phyloP scores from a whole-genome alignment of 2,888 invertebrate species.

The Listrodromus nycthemerus region DNA sequence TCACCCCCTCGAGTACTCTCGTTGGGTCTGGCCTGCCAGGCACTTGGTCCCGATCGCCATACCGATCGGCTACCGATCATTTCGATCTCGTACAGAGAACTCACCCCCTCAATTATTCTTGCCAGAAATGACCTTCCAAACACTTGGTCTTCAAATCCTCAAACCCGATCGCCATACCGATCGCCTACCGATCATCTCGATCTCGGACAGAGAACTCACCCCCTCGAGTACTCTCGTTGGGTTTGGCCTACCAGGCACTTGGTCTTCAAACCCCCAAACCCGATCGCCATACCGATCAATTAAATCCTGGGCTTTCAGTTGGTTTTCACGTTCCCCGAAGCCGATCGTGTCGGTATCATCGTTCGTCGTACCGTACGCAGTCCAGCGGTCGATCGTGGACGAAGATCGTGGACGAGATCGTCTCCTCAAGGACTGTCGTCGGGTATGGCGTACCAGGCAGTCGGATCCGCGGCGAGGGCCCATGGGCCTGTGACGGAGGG shows the following conservation, averaged over 20 bases:
- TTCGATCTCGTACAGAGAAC: constrained; percentile 10
- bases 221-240: constrained; percentile 88
- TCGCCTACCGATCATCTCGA: too few species aligned
- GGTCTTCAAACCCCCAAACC: constrained; percentile 73
- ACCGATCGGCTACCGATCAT: not conserved
- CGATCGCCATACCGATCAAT: not conserved
- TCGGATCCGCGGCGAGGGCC: constrained; percentile 83
- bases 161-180: too few species aligned
- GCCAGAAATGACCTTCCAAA: too few species aligned
- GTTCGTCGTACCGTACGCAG: not conserved
- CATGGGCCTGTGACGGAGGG: constrained; percentile 82
- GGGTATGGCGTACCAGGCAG: constrained; percentile 88
- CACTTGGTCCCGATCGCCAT: not conserved
- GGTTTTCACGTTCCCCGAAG: too few species aligned
- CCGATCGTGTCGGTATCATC: not conserved
- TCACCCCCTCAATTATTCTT: constrained; percentile 19
- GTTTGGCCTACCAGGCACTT: constrained; percentile 87
- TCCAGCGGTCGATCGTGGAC: constrained; percentile 31
- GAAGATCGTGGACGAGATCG: too few species aligned
- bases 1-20: constrained; percentile 25
- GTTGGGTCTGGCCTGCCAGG: too few species aligned
- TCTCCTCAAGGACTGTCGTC: constrained; percentile 87
- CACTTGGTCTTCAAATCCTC: too few species aligned
- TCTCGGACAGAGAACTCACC: too few species aligned
- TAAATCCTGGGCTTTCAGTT: too few species aligned